These are phyloP conservation scores for Loris lydekkerianus DNA, from an alignment of 2,797 vertebrate species.

Conservation along the genomic window DNA sequence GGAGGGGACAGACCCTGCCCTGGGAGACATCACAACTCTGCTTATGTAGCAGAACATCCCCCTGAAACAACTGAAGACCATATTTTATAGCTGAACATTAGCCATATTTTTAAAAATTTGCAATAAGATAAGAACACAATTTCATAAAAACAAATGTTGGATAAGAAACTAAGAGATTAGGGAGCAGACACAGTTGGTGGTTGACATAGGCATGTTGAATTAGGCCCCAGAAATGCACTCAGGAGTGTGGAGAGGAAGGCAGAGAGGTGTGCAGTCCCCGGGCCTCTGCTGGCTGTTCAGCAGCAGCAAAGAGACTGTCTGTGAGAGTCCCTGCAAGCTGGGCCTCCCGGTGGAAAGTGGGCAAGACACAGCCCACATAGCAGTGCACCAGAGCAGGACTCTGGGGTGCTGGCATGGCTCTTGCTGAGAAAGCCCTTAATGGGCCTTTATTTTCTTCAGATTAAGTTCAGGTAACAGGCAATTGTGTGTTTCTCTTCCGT, in stretches of 20 bases:
- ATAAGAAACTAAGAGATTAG: not conserved
- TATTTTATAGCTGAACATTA: not conserved
- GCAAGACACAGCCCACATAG: not conserved
- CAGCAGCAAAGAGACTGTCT: not conserved
- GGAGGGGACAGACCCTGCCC: not conserved
- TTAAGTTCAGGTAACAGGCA: not conserved
- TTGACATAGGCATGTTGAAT: not conserved
- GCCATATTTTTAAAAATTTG: not conserved
- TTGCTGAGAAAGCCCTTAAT: not conserved
- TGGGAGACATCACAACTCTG: not conserved
- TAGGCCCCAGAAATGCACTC: not conserved
- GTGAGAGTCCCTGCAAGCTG: not conserved
- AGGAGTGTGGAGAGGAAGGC: not conserved
- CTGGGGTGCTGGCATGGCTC: not conserved
- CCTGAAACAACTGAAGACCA: not conserved
- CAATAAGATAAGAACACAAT: not conserved
- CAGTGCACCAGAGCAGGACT: not conserved
- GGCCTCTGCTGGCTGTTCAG: not conserved
- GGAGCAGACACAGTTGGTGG: not conserved
- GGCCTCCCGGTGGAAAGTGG: not conserved
- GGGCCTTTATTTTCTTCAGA: not conserved
- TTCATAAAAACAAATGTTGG: not conserved
- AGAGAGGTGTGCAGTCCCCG: fast-evolving
- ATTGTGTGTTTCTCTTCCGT: not conserved
- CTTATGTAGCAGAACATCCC: not conserved